phyloP scores from a whole-genome alignment of 2,797 vertebrate genomes.

The Merluccius polli region DNA sequence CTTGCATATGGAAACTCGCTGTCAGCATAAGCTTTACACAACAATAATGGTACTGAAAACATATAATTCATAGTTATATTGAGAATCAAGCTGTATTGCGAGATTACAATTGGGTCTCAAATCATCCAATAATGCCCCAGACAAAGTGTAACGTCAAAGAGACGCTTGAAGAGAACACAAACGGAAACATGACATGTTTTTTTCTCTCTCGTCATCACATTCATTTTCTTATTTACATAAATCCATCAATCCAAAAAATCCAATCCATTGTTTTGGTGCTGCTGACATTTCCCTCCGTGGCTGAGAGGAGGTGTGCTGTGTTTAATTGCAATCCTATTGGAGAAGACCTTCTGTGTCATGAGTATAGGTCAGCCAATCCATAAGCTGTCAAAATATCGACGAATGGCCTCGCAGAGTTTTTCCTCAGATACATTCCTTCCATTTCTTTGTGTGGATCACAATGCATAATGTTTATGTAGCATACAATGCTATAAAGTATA shows the following conservation, averaged over 20 bases:
- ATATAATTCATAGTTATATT: neutral
- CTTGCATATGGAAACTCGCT: conserved; percentile 10
- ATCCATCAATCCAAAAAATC: conserved; percentile 23
- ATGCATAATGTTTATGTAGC: neutral
- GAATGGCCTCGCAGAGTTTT: conserved; percentile 34
- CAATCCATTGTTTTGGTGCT: conserved; percentile 24
- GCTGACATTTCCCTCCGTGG: conserved; percentile 38
- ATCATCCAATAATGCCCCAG: neutral
- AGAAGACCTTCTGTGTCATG: conserved; percentile 51
- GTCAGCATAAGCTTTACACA: neutral
- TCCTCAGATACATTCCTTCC: conserved; percentile 36
- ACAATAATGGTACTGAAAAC: neutral
- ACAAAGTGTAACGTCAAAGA: neutral
- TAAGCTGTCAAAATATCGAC: conserved; percentile 54
- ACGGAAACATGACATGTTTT: neutral
- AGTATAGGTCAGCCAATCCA: conserved; percentile 55
- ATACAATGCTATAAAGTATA: neutral
- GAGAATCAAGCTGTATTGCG: neutral
- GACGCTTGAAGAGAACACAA: neutral
- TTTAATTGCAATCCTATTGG: conserved; percentile 55
- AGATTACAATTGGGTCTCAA: neutral
- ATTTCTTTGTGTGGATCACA: conserved; percentile 36
- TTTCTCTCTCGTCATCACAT: neutral
- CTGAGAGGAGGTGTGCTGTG: conserved; percentile 46
- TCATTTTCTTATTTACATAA: conserved; percentile 31